Evolutionary conservation across 2,888 invertebrate genomes (phyloP).

Genomic region (Agriopis aurantiaria): DNA sequence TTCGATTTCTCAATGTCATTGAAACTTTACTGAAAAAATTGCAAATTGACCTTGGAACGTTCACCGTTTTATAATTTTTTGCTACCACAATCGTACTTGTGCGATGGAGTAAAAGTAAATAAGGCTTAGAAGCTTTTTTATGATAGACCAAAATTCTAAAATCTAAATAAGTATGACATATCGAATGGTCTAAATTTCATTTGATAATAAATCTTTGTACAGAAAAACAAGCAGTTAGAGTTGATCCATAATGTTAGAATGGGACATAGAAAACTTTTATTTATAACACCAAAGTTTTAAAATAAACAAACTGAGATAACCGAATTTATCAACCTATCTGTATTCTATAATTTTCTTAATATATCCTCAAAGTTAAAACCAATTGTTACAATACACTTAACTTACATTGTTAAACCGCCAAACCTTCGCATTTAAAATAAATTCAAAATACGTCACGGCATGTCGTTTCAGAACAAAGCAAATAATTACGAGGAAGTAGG

Average conservation of each 20-base stretch:
- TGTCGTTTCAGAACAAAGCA: conserved; percentile 43
- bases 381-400: neutral
- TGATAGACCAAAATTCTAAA: conserved; percentile 43
- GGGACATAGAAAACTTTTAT: too few relatives aligned
- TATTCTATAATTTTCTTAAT: too few relatives aligned
- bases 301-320: too few relatives aligned
- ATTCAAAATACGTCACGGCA: conserved; percentile 30
- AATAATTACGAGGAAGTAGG: conserved; percentile 45
- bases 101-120: conserved; percentile 27
- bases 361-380: too few relatives aligned
- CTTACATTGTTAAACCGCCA: neutral
- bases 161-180: conserved; percentile 32
- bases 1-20: conserved; percentile 67
- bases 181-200: neutral
- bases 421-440: conserved; percentile 25
- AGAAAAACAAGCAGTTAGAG: too few relatives aligned
- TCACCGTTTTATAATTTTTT: conserved; percentile 57
- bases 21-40: conserved; percentile 61
- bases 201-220: too few relatives aligned
- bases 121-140: conserved; percentile 36
- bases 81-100: conserved; percentile 34
- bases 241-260: too few relatives aligned
- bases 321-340: too few relatives aligned
- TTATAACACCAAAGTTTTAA: too few relatives aligned
- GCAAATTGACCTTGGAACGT: conserved; percentile 67